Conservation (phyloP, 2,797 vertebrate species). For the Phoeniculus purpureus region DNA sequence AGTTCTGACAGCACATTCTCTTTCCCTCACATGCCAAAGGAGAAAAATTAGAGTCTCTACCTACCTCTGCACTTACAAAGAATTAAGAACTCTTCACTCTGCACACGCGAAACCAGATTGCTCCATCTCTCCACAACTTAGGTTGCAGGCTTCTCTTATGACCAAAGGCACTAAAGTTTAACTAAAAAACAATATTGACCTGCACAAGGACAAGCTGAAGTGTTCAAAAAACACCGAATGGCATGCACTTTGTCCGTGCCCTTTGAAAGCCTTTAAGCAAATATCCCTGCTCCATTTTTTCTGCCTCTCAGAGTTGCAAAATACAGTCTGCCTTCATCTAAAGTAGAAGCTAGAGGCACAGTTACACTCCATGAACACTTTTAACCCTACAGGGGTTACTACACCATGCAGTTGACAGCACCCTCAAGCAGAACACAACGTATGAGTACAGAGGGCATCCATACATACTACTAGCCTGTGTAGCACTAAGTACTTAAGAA, state of each 20-base stretch:
- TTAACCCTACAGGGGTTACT: neutral
- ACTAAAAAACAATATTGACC: constrained; percentile 56
- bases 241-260: constrained; percentile 49
- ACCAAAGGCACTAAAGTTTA: constrained; percentile 61
- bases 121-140: neutral
- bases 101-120: neutral
- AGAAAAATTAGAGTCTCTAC: neutral
- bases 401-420: neutral
- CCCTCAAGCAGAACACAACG: neutral
- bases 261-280: constrained; percentile 33
- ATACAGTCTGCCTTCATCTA: neutral
- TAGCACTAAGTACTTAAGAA: neutral
- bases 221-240: constrained; percentile 56
- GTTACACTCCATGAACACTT: neutral
- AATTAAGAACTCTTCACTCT: neutral
- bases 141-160: constrained; percentile 14
- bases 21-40: neutral
- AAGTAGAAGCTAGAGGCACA: neutral
- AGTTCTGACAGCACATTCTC: neutral
- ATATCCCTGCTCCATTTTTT: neutral
- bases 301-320: neutral
- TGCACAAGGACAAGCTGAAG: constrained; percentile 30
- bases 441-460: neutral
- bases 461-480: neutral
- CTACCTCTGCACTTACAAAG: neutral